These are phyloP conservation scores for Drosophila ironensis DNA, from an alignment of 1,140 invertebrate genomes.

Conservation along the genomic window DNA sequence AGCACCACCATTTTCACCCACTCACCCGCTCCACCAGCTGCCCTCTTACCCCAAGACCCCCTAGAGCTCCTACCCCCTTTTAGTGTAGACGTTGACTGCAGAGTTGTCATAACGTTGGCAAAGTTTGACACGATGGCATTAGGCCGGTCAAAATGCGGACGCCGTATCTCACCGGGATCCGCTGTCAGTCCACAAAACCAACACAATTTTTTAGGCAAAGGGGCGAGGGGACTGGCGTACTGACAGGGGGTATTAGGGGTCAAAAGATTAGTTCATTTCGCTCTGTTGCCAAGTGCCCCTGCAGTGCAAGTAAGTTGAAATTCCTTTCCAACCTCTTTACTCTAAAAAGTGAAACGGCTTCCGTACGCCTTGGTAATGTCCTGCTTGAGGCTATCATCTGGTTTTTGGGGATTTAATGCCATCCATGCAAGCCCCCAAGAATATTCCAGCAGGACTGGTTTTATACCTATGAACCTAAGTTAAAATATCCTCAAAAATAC, in stretches of 20 bases:
- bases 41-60: too few species aligned
- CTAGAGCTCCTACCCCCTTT: too few species aligned
- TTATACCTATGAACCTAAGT: too few species aligned
- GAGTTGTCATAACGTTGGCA: constrained; percentile 71
- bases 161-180: constrained; percentile 47
- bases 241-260: background rate
- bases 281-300: constrained; percentile 47
- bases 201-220: too few species aligned
- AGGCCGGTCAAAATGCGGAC: constrained; percentile 41
- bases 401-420: too few species aligned
- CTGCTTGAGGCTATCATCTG: too few species aligned
- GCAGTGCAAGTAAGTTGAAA: constrained; percentile 61
- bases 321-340: constrained; percentile 10
- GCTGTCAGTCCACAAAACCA: constrained; percentile 67
- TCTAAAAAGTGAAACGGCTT: background rate
- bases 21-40: background rate
- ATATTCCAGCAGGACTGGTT: too few species aligned
- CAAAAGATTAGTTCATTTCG: background rate
- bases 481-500: too few species aligned
- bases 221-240: background rate
- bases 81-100: constrained; percentile 21
- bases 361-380: constrained; percentile 11
- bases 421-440: too few species aligned
- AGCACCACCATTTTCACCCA: background rate
- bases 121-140: constrained; percentile 62